Percentiles rank a stretch among this genome's conserved stretches.
These are phyloP conservation scores for Elgonia sp. DNA, from an alignment of 2,888 invertebrate species.

Conservation along the genomic window DNA sequence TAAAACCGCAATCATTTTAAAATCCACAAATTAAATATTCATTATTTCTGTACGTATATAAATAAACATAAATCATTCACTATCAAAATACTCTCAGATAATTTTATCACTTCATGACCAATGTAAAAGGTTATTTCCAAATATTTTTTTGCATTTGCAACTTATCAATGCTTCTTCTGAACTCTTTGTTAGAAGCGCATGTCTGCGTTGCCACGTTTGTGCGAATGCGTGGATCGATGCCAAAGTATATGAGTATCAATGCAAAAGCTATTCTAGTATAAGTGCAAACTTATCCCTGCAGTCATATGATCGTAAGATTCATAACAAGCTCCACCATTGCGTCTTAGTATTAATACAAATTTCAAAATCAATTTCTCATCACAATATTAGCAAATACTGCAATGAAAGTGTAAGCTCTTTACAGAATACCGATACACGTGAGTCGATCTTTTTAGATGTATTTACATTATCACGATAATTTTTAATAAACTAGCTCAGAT, in stretches of 20 bases:
- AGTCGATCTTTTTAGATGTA: no score
- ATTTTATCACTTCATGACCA: not conserved
- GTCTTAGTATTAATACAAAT: not conserved
- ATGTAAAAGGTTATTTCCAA: not conserved
- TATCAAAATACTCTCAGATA: no score
- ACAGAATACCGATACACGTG: no score
- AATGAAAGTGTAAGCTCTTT: no score
- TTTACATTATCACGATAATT: no score
- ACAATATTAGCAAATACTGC: not conserved
- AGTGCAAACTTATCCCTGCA: constrained; percentile 41
- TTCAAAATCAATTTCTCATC: not conserved
- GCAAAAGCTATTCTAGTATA: constrained; percentile 47
- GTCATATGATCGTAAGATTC: constrained; percentile 51
- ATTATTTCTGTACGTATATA: no score
- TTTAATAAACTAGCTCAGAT: no score
- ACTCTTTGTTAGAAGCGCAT: constrained; percentile 58
- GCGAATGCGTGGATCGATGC: constrained; percentile 77
- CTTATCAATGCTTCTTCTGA: constrained; percentile 5
- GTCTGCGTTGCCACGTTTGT: constrained; percentile 59
- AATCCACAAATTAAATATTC: no score
- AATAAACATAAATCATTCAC: no score
- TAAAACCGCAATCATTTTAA: no score
- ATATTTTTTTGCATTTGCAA: no score
- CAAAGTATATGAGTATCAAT: constrained; percentile 48
- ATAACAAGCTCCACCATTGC: not conserved